A percentile compares a stretch with the other conserved stretches of the same genome.
Conservation (phyloP, 2,113 vertebrate species). For the Chamaea fasciata region DNA sequence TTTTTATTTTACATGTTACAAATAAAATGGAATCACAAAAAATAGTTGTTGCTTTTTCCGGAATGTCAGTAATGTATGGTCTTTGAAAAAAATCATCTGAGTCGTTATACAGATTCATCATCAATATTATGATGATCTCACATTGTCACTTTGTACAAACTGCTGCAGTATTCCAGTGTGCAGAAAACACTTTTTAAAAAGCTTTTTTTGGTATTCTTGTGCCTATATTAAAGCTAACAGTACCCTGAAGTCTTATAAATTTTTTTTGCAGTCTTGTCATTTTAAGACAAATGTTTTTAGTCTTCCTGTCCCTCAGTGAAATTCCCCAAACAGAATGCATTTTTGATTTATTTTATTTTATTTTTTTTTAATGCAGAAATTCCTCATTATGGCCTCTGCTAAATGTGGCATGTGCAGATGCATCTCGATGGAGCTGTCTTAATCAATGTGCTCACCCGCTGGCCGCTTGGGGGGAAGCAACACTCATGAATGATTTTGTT, state of each 20-base stretch:
- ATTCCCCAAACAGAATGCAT: not conserved
- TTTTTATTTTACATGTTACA: not conserved
- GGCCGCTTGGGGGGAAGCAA: not conserved
- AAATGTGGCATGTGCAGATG: not conserved
- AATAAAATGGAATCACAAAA: not conserved
- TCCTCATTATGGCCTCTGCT: not conserved
- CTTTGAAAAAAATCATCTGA: not conserved
- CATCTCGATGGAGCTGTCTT: slow-evolving; percentile 21
- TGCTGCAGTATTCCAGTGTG: not conserved
- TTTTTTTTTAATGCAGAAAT: slow-evolving; percentile 20
- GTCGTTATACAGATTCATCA: not conserved
- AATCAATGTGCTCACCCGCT: not conserved
- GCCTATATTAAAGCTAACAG: rapidly evolving
- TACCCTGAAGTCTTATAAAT: not conserved
- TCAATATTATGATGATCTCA: not conserved
- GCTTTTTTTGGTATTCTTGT: not conserved
- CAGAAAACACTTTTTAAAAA: not conserved
- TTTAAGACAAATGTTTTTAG: not conserved
- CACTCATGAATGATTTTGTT: not conserved
- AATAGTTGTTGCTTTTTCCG: not conserved
- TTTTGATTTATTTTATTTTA: not conserved
- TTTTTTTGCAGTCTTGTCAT: not conserved
- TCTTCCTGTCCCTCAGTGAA: not conserved
- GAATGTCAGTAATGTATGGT: not conserved
- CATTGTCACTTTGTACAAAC: not conserved